phyloP scores from a whole-genome alignment of 2,888 invertebrate genomes.

The Hypsopygia costalis region DNA sequence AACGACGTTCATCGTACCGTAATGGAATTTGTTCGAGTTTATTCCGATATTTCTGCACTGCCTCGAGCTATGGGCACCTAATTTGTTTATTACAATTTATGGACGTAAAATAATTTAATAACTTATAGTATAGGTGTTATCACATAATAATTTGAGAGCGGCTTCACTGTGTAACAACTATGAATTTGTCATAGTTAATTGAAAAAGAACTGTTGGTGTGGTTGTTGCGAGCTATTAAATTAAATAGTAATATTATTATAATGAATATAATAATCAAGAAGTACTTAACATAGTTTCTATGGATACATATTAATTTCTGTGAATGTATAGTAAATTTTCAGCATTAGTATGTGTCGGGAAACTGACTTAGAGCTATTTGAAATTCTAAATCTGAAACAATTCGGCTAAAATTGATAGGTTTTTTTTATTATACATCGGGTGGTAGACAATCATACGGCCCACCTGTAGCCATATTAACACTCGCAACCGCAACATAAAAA shows the following conservation, averaged over 20 bases:
- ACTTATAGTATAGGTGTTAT: slow-evolving; percentile 38
- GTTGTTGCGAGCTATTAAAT: not conserved
- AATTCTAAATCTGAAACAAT: too few relatives aligned
- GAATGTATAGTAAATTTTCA: too few relatives aligned
- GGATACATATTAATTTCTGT: too few relatives aligned
- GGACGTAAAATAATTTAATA: slow-evolving; percentile 39
- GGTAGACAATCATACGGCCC: too few relatives aligned
- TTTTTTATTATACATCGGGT: too few relatives aligned
- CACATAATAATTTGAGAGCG: slow-evolving; percentile 36
- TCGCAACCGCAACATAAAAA: too few relatives aligned
- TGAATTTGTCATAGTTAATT: slow-evolving; percentile 9
- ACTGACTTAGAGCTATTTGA: too few relatives aligned
- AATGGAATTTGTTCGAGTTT: slow-evolving; percentile 58
- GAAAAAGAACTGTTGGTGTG: slow-evolving; percentile 5
- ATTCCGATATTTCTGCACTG: slow-evolving; percentile 45
- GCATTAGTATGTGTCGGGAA: too few relatives aligned
- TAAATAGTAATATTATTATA: not conserved
- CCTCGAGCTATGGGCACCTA: slow-evolving; percentile 31
- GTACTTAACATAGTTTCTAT: too few relatives aligned
- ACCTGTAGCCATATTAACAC: too few relatives aligned
- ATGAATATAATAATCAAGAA: too few relatives aligned
- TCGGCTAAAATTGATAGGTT: too few relatives aligned
- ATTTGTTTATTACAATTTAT: slow-evolving; percentile 55
- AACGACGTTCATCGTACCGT: slow-evolving; percentile 15
- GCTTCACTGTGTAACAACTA: not conserved